Conservation (phyloP, 2,113 vertebrate genomes). For the Ptyas mucosa region DNA sequence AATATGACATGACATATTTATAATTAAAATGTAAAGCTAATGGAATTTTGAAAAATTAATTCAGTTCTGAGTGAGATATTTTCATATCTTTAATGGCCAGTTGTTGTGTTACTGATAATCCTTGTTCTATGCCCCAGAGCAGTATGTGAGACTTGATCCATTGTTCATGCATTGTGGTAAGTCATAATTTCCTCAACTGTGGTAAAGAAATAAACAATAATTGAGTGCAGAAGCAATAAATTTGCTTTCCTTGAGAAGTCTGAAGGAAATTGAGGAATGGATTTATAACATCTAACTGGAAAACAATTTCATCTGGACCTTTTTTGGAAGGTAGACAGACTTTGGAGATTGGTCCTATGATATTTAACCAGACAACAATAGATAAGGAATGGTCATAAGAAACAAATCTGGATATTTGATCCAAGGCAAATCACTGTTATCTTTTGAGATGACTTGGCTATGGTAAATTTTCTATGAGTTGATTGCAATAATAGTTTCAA, state of each 20-base stretch:
- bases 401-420: not conserved
- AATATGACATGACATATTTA: not conserved
- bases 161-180: not conserved
- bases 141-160: not conserved
- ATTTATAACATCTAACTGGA: not conserved
- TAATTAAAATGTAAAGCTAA: not conserved
- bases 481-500: not conserved
- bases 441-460: not conserved
- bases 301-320: not conserved
- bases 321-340: not conserved
- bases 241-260: not conserved
- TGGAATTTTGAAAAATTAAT: not conserved
- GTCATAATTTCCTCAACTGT: not conserved
- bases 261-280: not conserved
- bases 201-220: not conserved
- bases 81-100: not conserved
- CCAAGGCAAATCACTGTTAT: not conserved
- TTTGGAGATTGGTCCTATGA: not conserved
- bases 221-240: not conserved
- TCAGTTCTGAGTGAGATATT: not conserved
- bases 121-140: not conserved
- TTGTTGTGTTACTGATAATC: not conserved
- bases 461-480: not conserved
- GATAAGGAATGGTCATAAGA: not conserved
- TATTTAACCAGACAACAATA: not conserved